Evolutionary conservation across 1,140 invertebrate species (phyloP).

Genomic region (Homalodisca vitripennis): DNA sequence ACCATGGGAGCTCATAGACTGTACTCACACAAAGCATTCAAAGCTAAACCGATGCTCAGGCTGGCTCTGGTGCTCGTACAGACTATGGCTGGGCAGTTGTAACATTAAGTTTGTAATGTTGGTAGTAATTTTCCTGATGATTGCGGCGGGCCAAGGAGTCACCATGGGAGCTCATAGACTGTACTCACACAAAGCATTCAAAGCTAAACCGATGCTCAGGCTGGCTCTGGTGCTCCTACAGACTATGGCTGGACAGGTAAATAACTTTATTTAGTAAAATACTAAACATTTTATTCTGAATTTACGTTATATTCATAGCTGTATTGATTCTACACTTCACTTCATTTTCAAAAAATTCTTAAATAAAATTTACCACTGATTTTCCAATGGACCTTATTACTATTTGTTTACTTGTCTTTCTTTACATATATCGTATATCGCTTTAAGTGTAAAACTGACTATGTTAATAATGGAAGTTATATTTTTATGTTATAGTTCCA

Average conservation of each 20-base stretch:
- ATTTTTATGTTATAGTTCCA: too few relatives aligned
- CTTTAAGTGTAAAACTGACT: too few relatives aligned
- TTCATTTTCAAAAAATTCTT: too few relatives aligned
- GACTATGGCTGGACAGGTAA: constrained; percentile 56
- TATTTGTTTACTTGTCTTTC: too few relatives aligned
- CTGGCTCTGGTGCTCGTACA: constrained; percentile 50
- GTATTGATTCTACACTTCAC: too few relatives aligned
- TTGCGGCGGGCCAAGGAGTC: constrained; percentile 47
- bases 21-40: neutral
- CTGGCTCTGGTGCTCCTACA: constrained; percentile 50
- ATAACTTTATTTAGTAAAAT: too few relatives aligned
- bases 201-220: constrained; percentile 50
- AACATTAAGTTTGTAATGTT: neutral
- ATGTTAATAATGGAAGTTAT: too few relatives aligned
- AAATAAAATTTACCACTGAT: too few relatives aligned
- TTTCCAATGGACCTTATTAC: too few relatives aligned
- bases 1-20: neutral
- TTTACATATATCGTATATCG: too few relatives aligned
- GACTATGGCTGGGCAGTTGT: constrained; percentile 42
- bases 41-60: constrained; percentile 50
- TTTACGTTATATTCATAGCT: too few relatives aligned
- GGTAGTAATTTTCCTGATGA: constrained; percentile 43
- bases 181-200: constrained; percentile 56
- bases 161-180: constrained; percentile 56
- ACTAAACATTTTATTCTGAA: too few relatives aligned